Evolutionary conservation across 2,113 vertebrate species (phyloP).

Genomic region (Silurus meridionalis): DNA sequence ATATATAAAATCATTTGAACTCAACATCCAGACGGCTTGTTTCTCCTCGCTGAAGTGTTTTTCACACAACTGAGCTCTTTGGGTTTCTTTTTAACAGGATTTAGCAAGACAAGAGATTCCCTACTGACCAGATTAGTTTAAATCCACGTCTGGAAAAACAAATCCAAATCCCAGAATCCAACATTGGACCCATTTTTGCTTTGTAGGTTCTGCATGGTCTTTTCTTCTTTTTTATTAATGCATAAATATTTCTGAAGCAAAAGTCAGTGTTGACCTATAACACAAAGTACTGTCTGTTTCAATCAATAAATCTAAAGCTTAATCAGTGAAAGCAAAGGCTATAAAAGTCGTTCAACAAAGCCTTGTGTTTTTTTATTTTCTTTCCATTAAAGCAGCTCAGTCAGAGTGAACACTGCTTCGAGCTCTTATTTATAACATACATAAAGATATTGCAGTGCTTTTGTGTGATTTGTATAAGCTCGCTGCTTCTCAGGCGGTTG

Average conservation of each 20-base stretch:
- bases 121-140: slow-evolving; percentile 9
- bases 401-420: neutral
- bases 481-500: neutral
- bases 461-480: neutral
- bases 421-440: neutral
- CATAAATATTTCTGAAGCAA: slow-evolving; percentile 1
- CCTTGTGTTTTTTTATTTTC: neutral
- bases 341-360: neutral
- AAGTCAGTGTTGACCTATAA: neutral
- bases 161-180: neutral
- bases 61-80: neutral
- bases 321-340: neutral
- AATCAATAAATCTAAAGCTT: neutral
- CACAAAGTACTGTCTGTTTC: neutral
- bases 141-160: slow-evolving; percentile 25
- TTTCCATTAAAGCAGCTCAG: neutral
- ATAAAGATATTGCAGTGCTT: neutral
- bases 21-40: neutral
- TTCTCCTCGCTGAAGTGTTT: neutral
- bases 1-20: neutral
- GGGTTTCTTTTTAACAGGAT: neutral
- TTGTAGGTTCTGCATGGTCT: neutral
- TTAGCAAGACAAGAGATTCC: neutral
- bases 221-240: neutral
- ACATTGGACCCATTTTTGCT: neutral